A percentile compares a stretch with the other conserved stretches of the same genome.
Evolutionary conservation across 2,797 vertebrate genomes (phyloP).

Genomic region (Chelidonichthys spinosus): DNA sequence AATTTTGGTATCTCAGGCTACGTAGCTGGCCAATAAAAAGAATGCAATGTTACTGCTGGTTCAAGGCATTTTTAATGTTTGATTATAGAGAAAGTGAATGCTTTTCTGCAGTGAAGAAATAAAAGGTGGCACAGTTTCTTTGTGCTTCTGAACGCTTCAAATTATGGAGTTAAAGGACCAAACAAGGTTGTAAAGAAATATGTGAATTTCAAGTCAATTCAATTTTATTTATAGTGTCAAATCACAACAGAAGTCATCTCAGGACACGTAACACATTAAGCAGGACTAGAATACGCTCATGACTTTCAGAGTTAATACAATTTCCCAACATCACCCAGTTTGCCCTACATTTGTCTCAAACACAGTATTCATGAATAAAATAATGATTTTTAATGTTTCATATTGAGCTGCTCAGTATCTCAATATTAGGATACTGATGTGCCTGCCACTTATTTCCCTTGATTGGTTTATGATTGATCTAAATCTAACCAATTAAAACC

Average conservation of each 20-base stretch:
- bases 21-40: slow-evolving; percentile 52
- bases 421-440: background rate
- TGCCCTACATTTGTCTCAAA: background rate
- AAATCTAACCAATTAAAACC: slow-evolving; percentile 35
- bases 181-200: background rate
- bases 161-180: background rate
- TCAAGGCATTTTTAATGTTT: slow-evolving; percentile 38
- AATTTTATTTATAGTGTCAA: too few relatives aligned
- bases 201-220: too few relatives aligned
- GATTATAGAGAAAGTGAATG: slow-evolving; percentile 25
- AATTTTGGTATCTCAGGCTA: slow-evolving; percentile 63
- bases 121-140: background rate
- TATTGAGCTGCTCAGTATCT: slow-evolving; percentile 3
- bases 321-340: background rate
- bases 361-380: background rate
- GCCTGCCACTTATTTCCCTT: slow-evolving; percentile 13
- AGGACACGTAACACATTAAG: too few relatives aligned
- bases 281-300: too few relatives aligned
- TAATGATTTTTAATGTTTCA: background rate
- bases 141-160: background rate
- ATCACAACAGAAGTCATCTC: too few relatives aligned
- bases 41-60: slow-evolving; percentile 54
- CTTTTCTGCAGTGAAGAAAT: slow-evolving; percentile 12
- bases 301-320: too few relatives aligned
- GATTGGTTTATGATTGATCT: slow-evolving; percentile 48